A percentile compares a stretch with the other conserved stretches of the same genome.
phyloP scores from a whole-genome alignment of 1,140 invertebrate genomes.

The Glossosoma conforme region DNA sequence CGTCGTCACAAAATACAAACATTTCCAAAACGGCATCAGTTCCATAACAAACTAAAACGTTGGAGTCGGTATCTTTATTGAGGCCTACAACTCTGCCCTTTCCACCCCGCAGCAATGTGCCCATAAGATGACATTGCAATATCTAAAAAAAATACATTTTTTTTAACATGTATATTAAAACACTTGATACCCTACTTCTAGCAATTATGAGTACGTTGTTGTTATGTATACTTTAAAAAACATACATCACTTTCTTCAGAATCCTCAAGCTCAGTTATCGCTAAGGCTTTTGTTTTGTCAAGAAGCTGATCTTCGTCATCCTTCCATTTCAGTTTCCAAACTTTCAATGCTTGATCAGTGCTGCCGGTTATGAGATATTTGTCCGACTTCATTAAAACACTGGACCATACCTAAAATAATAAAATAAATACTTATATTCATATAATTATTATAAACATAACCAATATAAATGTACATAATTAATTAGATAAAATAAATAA shows the following conservation, averaged over 20 bases:
- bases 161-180: too few relatives aligned
- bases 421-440: slow-evolving; percentile 4
- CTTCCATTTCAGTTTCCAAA: slow-evolving; percentile 68
- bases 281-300: slow-evolving; percentile 46
- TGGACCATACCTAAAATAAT: slow-evolving; percentile 70
- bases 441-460: slow-evolving; percentile 10
- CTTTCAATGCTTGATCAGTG: slow-evolving; percentile 75
- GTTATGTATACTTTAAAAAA: too few relatives aligned
- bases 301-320: slow-evolving; percentile 50
- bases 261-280: slow-evolving; percentile 54
- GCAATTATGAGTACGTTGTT: too few relatives aligned
- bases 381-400: slow-evolving; percentile 74
- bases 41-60: slow-evolving; percentile 77
- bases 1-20: slow-evolving; percentile 72
- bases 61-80: slow-evolving; percentile 58
- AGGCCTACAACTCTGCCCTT: slow-evolving; percentile 69
- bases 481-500: background rate
- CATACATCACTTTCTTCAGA: slow-evolving; percentile 50
- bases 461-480: slow-evolving; percentile 9
- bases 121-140: slow-evolving; percentile 68
- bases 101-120: slow-evolving; percentile 69
- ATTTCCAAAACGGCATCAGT: slow-evolving; percentile 77
- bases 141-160: slow-evolving; percentile 55
- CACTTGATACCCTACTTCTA: too few relatives aligned
- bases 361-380: slow-evolving; percentile 81